Evolutionary conservation across 92 coral and sea anemone species (phyloP), one percentile per base, ranked within the genome.

Genomic region (Isaurus tuberculatus): DNA sequence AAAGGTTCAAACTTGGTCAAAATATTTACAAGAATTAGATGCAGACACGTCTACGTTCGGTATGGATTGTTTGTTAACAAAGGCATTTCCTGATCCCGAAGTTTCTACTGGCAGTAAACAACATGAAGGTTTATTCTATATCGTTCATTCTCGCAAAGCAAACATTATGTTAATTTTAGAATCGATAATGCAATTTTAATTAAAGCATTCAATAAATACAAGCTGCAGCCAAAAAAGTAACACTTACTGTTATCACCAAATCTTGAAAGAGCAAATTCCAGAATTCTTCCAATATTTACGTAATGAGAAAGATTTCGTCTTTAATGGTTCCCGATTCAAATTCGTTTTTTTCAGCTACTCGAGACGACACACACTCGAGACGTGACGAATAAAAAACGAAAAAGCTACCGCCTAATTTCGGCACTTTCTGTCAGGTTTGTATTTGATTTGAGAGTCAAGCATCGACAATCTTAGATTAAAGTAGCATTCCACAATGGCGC

Each of bases 71-170:
- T 57, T 27, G 9, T 57, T 57, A 57, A 23, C 29, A 20, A 57
- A 57, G 65, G 65, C 27, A 57, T 57, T 57, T 57, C 65, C 65
- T 57, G 65, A 57, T 57, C 65, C 27, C 19, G 65, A 57, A n/a
- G 6, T 57, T 57, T 57, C 65, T 23, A 57, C 65, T 27, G 19
- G 22, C 65, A 57, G 29, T 19, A 10, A 57, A 27, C 11, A 4
- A 57, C 27, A 57, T 11, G 22, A 57, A 57, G 28, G 65, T 23
- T 57, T n/a, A 57, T 57, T 57, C 19, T 4, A 14, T 53, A 14
- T 19, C 22, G 65, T 57, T 4, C 22, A 9, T 23, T 4, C 8
- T 57, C 11, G 53, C 16, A 46, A 57, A 57, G 22, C 65, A 57
- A 57, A 57, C 65, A 57, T n/a, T 57, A 8, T 57, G 29, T 19